These are phyloP conservation scores for Ispidina picta DNA, from an alignment of 2,797 vertebrate genomes.

Conservation along the genomic window DNA sequence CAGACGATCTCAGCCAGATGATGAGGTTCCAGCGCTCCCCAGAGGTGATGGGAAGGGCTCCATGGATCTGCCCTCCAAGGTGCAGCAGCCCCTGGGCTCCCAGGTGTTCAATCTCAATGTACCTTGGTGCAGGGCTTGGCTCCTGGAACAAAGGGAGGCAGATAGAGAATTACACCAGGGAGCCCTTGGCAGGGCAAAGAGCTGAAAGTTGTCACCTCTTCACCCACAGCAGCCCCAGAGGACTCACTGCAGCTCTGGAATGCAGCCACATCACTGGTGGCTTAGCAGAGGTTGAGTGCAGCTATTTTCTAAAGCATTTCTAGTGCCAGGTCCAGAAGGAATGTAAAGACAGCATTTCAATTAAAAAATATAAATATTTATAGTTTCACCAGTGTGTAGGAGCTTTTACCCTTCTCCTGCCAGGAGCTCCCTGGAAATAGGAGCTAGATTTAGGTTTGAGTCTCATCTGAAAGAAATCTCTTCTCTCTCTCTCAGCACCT, in stretches of 20 bases:
- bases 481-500: background rate
- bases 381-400: background rate
- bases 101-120: conserved; percentile 85
- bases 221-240: background rate
- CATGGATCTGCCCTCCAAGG: conserved; percentile 92
- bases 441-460: background rate
- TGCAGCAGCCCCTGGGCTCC: conserved; percentile 86
- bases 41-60: conserved; percentile 87
- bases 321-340: background rate
- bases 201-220: background rate
- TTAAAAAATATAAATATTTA: background rate
- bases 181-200: rapidly evolving
- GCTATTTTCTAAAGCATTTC: background rate
- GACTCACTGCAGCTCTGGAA: background rate
- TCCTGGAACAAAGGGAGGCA: conserved; percentile 72
- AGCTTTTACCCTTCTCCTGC: background rate
- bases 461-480: background rate
- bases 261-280: background rate
- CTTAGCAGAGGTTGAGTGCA: background rate
- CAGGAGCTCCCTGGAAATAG: background rate
- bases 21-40: conserved; percentile 96
- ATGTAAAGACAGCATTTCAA: background rate
- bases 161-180: background rate
- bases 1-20: conserved; percentile 91
- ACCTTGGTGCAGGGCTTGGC: conserved; percentile 77